Evolutionary conservation across 2,888 invertebrate genomes (phyloP), one percentile per base, ranked within the genome.

Genomic region (Chouioia cunea): DNA sequence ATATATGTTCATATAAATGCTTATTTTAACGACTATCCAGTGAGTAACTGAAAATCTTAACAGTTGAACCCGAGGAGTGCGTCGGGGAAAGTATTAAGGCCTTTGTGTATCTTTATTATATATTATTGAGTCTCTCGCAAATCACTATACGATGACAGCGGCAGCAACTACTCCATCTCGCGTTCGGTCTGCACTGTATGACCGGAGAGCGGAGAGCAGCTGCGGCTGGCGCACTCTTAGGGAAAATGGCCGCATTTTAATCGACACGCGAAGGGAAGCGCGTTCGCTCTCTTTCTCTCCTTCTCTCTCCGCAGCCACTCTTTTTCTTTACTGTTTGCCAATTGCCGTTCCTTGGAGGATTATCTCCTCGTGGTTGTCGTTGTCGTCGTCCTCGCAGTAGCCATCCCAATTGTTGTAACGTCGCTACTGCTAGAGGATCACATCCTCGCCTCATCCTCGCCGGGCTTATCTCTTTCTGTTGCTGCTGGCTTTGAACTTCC

Each of bases 161-260:
- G 36, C 36, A 36, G 36, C 36, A 36, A 36, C n/a, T n/a, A n/a
- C 36, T 36, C 36, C 36, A 36, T 36, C 36, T 36, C 36, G 36
- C 36, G 36, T 12, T 36, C 36, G 12, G 36, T 36, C 36, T 6
- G 36, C 36, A 36, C 36, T 10, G 36, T 36, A 12, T 10, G 18
- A n/a, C 4, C 0, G 16, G 44, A 43, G 18, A 20, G 48, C 50
- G 50, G n/a, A 4, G 48, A 10, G 43, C 43, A 20, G 20, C 50
- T 12, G 23, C 53, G 14, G 54, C 44, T n/a, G 15, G 50, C 27
- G 14, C 23, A 18, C 16, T 16, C 15, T n/a, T 16, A 36, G 65
- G 87, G 91, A 93, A 92, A 92, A 93, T 93, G 93, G 93, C 93
- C 92, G 93, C 93, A 92, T 92, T 92, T 92, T 92, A 92, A 90